Evolutionary conservation across 2,113 vertebrate genomes (phyloP).

Genomic region (Ammodramus savannarum): DNA sequence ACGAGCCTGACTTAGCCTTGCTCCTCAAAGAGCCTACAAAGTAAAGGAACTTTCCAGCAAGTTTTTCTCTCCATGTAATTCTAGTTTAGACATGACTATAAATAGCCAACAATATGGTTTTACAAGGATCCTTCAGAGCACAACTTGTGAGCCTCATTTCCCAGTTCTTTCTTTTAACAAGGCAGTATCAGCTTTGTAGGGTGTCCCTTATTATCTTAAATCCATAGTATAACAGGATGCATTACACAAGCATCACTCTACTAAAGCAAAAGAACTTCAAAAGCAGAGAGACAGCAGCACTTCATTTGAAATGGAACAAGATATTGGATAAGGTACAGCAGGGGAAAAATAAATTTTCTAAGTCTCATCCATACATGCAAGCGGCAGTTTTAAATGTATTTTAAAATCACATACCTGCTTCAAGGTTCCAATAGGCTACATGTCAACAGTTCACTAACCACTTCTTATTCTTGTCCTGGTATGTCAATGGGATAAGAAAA

Average conservation of each 20-base stretch:
- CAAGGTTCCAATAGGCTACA: not conserved
- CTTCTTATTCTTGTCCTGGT: not conserved
- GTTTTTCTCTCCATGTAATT: not conserved
- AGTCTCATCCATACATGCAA: not conserved
- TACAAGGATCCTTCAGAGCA: not conserved
- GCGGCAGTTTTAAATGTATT: not conserved
- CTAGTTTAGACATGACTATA: not conserved
- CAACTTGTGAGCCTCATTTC: not conserved
- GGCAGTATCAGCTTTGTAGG: fast-evolving
- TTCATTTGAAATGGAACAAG: not conserved
- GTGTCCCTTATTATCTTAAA: not conserved
- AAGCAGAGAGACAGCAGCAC: not conserved
- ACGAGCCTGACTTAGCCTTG: fast-evolving
- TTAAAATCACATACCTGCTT: not conserved
- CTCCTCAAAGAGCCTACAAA: not conserved
- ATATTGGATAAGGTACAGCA: not conserved
- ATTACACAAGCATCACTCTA: not conserved
- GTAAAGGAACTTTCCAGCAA: not conserved
- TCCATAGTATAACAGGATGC: not conserved
- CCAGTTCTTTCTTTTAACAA: not conserved
- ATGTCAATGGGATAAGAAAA: not conserved
- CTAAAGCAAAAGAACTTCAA: not conserved
- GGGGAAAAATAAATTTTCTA: not conserved
- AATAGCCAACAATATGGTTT: not conserved
- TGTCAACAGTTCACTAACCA: not conserved